Conservation (phyloP, 2,113 vertebrate genomes). For the Gasterosteus aculeatus region DNA sequence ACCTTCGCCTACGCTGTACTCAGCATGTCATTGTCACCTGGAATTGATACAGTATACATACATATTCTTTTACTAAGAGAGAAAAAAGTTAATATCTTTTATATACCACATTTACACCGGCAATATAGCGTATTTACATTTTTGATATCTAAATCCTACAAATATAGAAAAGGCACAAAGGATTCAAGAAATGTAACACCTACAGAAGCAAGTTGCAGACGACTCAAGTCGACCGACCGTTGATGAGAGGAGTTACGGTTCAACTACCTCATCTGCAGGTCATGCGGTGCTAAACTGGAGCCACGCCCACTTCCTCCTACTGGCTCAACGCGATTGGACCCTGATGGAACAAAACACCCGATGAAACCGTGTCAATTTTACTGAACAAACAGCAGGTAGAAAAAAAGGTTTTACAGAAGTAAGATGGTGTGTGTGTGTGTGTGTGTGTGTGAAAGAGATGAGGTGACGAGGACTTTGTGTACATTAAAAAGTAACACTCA, state of each 20-base stretch:
- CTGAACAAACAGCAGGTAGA: slow-evolving; percentile 36
- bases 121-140: background rate
- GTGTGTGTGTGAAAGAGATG: slow-evolving; percentile 9
- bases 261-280: slow-evolving; percentile 27
- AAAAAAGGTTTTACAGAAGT: slow-evolving; percentile 21
- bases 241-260: slow-evolving; percentile 10
- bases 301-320: slow-evolving; percentile 72
- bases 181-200: background rate
- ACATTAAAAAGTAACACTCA: slow-evolving; percentile 68
- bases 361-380: slow-evolving; percentile 49
- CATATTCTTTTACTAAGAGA: background rate
- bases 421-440: slow-evolving; percentile 1
- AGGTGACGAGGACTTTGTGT: background rate
- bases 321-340: slow-evolving; percentile 77
- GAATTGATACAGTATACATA: background rate
- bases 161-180: background rate
- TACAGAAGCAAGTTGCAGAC: background rate
- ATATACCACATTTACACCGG: background rate
- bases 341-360: slow-evolving; percentile 60
- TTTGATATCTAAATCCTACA: background rate
- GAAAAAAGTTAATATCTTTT: background rate
- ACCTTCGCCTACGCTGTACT: background rate
- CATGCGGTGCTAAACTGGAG: slow-evolving; percentile 63
- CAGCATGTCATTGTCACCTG: background rate
- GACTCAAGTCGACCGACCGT: slow-evolving; percentile 15